phyloP scores from a whole-genome alignment of 2,888 invertebrate species.

The Crocallis elinguaria region DNA sequence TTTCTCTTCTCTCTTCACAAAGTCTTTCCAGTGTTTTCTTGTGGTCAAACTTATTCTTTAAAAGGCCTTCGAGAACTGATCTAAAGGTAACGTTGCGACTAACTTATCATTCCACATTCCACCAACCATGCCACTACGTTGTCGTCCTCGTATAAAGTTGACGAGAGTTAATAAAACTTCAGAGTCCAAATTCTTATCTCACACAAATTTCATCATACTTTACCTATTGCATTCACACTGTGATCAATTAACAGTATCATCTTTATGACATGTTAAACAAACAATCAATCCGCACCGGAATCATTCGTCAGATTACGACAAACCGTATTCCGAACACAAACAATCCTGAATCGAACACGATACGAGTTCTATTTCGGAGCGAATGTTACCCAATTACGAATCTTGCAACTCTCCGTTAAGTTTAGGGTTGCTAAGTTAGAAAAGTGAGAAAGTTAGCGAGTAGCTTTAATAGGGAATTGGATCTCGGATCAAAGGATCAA shows the following conservation, averaged over 20 bases:
- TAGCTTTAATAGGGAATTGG: not conserved
- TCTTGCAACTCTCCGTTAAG: constrained; percentile 6
- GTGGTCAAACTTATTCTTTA: no score
- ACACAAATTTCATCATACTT: no score
- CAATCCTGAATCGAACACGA: constrained; percentile 15
- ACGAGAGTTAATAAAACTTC: not conserved
- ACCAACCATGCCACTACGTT: no score
- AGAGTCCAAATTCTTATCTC: no score
- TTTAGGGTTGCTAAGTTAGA: constrained; percentile 18
- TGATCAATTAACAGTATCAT: constrained; percentile 7
- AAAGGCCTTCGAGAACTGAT: no score
- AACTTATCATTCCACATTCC: no score
- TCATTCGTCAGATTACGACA: constrained; percentile 19
- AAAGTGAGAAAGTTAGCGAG: not conserved
- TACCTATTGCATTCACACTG: not conserved
- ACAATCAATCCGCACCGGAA: constrained; percentile 12
- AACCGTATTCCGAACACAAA: constrained; percentile 22
- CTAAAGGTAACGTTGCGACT: no score
- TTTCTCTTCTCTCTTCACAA: no score
- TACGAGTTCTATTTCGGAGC: constrained; percentile 21
- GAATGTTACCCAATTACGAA: constrained; percentile 23
- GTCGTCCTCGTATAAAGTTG: no score
- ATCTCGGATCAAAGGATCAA: not conserved
- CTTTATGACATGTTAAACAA: constrained; percentile 6
- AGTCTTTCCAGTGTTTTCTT: no score